Evolutionary conservation across 1,140 invertebrate species (phyloP), one percentile per base, ranked within the genome.

Genomic region (Cydia amplana): DNA sequence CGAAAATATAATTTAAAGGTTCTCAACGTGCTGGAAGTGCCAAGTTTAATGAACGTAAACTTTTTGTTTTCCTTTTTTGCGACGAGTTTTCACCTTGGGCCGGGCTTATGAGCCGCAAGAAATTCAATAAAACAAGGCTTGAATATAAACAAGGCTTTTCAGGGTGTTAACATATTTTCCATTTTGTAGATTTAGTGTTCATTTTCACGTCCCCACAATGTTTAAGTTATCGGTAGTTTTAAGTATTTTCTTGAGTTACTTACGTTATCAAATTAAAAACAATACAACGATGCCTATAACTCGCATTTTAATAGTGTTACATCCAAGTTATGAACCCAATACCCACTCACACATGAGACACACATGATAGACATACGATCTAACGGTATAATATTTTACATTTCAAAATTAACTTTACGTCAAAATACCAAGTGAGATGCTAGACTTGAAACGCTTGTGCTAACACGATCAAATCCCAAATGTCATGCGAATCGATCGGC

Each of bases 391-490:
- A 43, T 43, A 43, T 43, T 43, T 43, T 43, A 51, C 51, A 16
- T 18, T 55, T 55, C 5, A n/a, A 18, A n/a, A 14, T 23, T 60
- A 55, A 60, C 23, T 60, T 23, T 2, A 60, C 55, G 55, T 9
- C 55, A 36, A 70, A 43, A 70, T 40, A 40, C 23, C 28, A 43
- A 70, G 16, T 9, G n/a, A 12, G 65, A 16, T 65, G 64, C 65
- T 40, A 40, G 28, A 32, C 65, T 70, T 40, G 32, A 40, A 18
- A 70, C 65, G 36, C n/a, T 70, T 70, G 14, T 70, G 28, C 65
- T 43, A 70, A 70, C 65, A 70, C 36, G 65, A 70, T 70, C 65
- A 70, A 70, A 70, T 70, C 65, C 65, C 65, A 70, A 70, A 70
- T 70, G 65, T 70, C 65, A 70, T 70, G 18, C 65, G 65, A 70